Percentiles rank a stretch among this genome's conserved stretches.
Evolutionary conservation across 37 sponge, comb jelly and placozoan genomes (phyloP).

Genomic region (Beroe forskalii): DNA sequence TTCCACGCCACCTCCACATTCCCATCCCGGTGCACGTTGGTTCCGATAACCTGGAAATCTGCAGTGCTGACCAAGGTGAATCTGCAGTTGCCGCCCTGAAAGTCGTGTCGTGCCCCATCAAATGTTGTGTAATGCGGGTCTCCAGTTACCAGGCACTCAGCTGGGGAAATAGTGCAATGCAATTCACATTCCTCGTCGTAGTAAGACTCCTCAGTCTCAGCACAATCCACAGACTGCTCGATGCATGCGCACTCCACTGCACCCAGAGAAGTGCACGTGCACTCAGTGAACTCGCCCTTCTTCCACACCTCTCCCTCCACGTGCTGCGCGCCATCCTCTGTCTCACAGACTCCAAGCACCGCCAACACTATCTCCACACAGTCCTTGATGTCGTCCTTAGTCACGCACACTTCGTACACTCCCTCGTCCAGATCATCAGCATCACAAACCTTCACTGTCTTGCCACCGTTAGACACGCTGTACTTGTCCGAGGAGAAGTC

Average conservation of each 20-base stretch:
- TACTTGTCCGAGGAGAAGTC: slow-evolving; percentile 27
- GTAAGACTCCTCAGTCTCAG: background rate
- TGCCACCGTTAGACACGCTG: background rate
- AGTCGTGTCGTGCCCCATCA: slow-evolving; percentile 26
- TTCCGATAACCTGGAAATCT: slow-evolving; percentile 5
- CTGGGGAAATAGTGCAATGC: background rate
- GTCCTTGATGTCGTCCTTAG: background rate
- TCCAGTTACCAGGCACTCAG: slow-evolving; percentile 11
- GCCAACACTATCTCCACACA: slow-evolving; percentile 7
- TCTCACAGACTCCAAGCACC: slow-evolving; percentile 10
- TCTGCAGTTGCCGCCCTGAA: slow-evolving; percentile 53
- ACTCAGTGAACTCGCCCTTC: slow-evolving; percentile 49
- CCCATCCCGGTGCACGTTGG: background rate
- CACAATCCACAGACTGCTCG: background rate
- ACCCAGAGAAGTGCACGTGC: slow-evolving; percentile 9
- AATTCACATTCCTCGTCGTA: slow-evolving; percentile 32
- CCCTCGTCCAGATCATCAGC: slow-evolving; percentile 23
- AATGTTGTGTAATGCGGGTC: slow-evolving; percentile 60
- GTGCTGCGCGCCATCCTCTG: background rate
- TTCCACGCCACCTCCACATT: background rate
- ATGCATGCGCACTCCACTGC: slow-evolving; percentile 12
- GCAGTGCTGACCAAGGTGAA: slow-evolving; percentile 12
- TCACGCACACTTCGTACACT: slow-evolving; percentile 33
- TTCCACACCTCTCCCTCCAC: slow-evolving; percentile 22
- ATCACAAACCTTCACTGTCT: slow-evolving; percentile 19